These are phyloP conservation scores for Orchesellides sinensis DNA, from an alignment of 2,888 invertebrate species.

Conservation along the genomic window DNA sequence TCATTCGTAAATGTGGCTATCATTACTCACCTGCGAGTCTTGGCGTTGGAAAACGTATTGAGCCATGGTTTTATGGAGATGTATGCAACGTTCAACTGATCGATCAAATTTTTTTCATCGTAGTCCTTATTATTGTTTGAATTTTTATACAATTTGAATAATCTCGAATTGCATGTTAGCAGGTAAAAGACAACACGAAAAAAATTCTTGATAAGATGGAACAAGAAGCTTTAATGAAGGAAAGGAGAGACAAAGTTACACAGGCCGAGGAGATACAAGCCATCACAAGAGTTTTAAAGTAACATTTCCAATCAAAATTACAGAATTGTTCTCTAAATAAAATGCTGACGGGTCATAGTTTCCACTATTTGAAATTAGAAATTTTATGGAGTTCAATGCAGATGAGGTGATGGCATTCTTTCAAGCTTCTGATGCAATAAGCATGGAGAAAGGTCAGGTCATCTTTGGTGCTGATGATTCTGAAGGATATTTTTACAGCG, in stretches of 20 bases:
- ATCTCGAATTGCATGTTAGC: background rate
- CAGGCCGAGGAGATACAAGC: conserved; percentile 33
- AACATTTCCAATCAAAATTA: background rate
- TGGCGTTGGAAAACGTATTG: conserved; percentile 13
- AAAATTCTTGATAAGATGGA: conserved; percentile 42
- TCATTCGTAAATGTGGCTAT: conserved; percentile 48
- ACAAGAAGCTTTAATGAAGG: conserved; percentile 23
- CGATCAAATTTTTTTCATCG: no score
- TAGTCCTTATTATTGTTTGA: no score
- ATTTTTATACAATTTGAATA: no score
- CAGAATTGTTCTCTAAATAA: background rate
- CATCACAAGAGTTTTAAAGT: conserved; percentile 30
- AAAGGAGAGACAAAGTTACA: background rate
- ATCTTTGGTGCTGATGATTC: conserved; percentile 31
- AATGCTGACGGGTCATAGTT: background rate
- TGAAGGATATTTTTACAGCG: conserved; percentile 42
- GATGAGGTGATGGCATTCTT: conserved; percentile 49
- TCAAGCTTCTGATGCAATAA: conserved; percentile 32
- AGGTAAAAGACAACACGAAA: conserved; percentile 23
- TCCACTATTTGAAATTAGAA: conserved; percentile 7
- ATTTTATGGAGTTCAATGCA: conserved; percentile 36
- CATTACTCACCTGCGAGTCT: conserved; percentile 4
- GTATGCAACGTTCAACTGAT: background rate
- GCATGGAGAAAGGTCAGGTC: conserved; percentile 15
- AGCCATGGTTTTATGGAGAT: conserved; percentile 57